Percentiles rank a stretch among this genome's conserved stretches.
phyloP scores from a whole-genome alignment of 1,140 invertebrate genomes.

The Steinernema feltiae region DNA sequence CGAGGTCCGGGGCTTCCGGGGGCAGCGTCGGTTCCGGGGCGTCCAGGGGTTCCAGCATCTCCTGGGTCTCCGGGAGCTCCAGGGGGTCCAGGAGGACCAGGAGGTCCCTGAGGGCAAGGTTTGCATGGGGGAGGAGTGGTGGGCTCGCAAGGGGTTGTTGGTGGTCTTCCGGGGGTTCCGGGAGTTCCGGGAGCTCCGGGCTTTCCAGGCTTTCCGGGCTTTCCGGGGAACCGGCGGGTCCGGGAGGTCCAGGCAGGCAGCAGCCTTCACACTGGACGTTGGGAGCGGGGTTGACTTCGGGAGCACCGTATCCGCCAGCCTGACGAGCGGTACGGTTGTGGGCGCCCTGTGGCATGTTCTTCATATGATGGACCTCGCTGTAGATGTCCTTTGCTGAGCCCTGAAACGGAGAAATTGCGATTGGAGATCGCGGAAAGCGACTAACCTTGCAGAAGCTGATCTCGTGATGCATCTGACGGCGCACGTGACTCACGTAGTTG shows the following conservation, averaged over 20 bases:
- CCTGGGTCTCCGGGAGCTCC: conserved; percentile 40
- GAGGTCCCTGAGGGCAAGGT: conserved; percentile 43
- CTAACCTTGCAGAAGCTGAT: conserved; percentile 17
- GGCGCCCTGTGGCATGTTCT: conserved; percentile 4
- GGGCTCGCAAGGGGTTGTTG: conserved; percentile 39
- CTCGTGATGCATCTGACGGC: conserved; percentile 21
- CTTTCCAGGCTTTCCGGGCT: conserved; percentile 37
- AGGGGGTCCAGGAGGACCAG: conserved; percentile 42
- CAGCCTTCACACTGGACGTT: conserved; percentile 43
- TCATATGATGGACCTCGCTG: conserved; percentile 21
- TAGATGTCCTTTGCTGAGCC: conserved; percentile 24
- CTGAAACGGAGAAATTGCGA: conserved; percentile 12
- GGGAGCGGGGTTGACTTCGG: conserved; percentile 41
- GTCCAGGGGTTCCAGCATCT: conserved; percentile 37
- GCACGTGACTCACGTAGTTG: conserved; percentile 26
- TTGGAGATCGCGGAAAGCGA: neutral
- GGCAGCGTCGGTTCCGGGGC: conserved; percentile 37
- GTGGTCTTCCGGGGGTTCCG: conserved; percentile 39
- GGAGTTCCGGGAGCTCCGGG: conserved; percentile 39
- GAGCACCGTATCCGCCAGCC: conserved; percentile 28
- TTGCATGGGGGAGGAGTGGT: conserved; percentile 43
- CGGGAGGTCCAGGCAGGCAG: conserved; percentile 42
- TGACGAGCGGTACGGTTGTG: conserved; percentile 30
- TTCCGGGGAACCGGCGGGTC: conserved; percentile 36
- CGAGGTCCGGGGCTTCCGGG: conserved; percentile 36